Base-by-base conservation (phyloP, 2,797 vertebrate genomes). In the Muscicapa striata region DNA sequence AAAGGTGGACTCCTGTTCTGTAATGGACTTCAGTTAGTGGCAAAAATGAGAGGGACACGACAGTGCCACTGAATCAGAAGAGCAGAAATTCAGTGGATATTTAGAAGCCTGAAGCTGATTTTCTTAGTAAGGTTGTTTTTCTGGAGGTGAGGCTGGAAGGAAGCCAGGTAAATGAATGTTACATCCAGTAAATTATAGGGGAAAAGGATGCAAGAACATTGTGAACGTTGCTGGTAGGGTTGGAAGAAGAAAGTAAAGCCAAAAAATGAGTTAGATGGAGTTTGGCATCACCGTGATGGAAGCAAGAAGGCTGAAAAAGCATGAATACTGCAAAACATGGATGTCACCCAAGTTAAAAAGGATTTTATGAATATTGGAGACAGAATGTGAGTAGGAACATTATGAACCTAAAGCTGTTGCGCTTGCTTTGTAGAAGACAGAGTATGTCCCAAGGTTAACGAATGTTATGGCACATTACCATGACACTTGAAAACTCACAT, bases 361-460 rank as follows among this genome's bases (percentile, higher is more conserved):
- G 40, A 73, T n/a, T 88, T 90, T 58, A 94, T 92, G 93, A 85
- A 89, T 95, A 83, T 92, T 95, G 82, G 79, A 91, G 80, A 52
- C 29, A 12, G 75, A 92, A 62, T 81, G 76, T 89, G 90, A 68
- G 40, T 87, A 95, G 87, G 93, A 90, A 94, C 82, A 64, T 75
- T 62, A 68, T 80, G 88, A 93, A 90, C 81, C 76, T 78, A 57
- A 90, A 69, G 48, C 77, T 75, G 76, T 82, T 76, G 34, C 87
- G 34, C 76, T 90, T 80, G 72, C 78, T 85, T 85, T 94, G 67
- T 74, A 41, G 41, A 85, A 89, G 72, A 22, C 61, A 70, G 61
- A 83, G 54, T 69, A 36, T 58, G 26, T 94, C 87, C 29, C 89
- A 89, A 95, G 92, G 90, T 89, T 95, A 94, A 95, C 84, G 58